Conservation (phyloP, 1,140 invertebrate species). For the Neodiprion virginianus region DNA sequence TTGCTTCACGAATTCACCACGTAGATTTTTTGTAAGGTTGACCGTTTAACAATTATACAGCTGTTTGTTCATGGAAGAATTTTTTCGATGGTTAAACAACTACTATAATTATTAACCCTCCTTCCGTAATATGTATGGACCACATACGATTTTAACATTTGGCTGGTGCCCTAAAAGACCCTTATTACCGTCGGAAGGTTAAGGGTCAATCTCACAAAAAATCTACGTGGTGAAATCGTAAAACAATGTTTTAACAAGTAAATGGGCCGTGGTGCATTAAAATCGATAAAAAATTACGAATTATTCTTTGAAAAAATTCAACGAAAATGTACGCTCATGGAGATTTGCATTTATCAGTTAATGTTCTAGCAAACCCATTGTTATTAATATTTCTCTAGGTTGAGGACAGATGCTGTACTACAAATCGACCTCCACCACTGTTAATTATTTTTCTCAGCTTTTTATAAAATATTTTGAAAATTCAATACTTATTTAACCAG, state of each 20-base stretch:
- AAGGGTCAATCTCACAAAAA: slow-evolving; percentile 1
- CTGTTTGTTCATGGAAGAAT: neutral
- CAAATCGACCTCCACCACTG: neutral
- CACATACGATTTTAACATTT: no score
- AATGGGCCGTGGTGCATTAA: no score
- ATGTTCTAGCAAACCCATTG: neutral
- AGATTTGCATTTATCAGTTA: neutral
- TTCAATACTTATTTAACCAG: no score
- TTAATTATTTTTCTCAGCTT: no score
- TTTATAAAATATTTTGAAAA: no score
- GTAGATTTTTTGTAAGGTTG: neutral
- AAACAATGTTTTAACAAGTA: no score
- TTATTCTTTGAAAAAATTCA: no score
- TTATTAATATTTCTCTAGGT: no score
- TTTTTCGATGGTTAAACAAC: neutral
- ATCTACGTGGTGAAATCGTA: neutral
- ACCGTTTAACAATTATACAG: neutral
- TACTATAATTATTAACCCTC: no score
- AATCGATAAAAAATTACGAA: no score
- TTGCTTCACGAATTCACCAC: neutral
- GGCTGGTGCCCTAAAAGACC: no score
- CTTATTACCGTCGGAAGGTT: neutral
- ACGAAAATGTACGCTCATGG: neutral
- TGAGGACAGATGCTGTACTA: neutral
- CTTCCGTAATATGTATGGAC: no score